Conservation (phyloP, 1,140 invertebrate genomes). For the Lucilia sericata region DNA sequence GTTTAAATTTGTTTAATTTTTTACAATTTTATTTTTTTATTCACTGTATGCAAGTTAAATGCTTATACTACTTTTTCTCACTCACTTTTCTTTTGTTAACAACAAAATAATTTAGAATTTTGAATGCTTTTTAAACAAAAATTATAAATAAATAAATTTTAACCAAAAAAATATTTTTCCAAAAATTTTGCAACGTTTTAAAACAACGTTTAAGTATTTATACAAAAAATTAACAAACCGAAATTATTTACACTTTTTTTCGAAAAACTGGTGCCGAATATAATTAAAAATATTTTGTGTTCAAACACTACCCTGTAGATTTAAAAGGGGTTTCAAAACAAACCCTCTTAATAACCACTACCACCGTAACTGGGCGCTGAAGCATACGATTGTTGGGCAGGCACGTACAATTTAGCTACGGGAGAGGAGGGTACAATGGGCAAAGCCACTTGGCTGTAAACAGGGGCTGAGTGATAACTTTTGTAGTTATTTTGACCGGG, state of each 20-base stretch:
- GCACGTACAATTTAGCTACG: constrained; percentile 45
- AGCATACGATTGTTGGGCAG: constrained; percentile 20
- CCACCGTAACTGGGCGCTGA: not conserved
- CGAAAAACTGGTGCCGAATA: not conserved
- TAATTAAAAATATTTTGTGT: not conserved
- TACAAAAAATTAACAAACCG: not conserved
- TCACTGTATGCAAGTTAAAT: not conserved
- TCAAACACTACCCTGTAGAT: not conserved
- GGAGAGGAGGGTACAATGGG: constrained; percentile 35
- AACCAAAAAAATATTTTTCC: too few relatives aligned
- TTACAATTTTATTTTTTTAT: not conserved
- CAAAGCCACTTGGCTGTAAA: constrained; percentile 39
- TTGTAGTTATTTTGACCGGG: constrained; percentile 38
- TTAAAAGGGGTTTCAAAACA: not conserved
- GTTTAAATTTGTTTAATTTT: not conserved
- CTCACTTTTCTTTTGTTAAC: not conserved
- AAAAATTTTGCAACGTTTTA: not conserved
- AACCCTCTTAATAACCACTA: not conserved
- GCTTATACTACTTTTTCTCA: not conserved
- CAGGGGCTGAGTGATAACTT: constrained; percentile 33
- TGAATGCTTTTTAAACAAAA: too few relatives aligned
- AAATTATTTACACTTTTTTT: not conserved
- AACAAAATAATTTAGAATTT: too few relatives aligned
- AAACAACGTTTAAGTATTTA: not conserved
- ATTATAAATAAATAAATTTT: too few relatives aligned